A percentile compares a stretch with the other conserved stretches of the same genome.
Evolutionary conservation across 2,888 invertebrate genomes (phyloP).

Genomic region (Agonopterix alstromeriana): DNA sequence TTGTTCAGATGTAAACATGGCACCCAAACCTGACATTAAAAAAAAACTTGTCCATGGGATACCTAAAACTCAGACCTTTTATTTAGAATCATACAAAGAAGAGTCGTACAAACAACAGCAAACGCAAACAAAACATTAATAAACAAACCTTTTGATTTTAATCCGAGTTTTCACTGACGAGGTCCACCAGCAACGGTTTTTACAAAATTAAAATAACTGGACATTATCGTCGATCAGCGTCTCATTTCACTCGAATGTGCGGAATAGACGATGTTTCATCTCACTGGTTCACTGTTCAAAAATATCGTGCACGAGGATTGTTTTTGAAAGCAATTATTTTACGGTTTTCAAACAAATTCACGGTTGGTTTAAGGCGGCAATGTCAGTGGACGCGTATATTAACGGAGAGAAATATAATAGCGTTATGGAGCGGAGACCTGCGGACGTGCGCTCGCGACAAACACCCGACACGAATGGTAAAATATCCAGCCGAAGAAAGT

Average conservation of each 20-base stretch:
- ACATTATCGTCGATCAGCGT: constrained; percentile 49
- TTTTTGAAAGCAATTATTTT: constrained; percentile 26
- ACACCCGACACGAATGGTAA: constrained; percentile 54
- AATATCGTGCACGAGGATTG: constrained; percentile 30
- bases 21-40: too few species aligned
- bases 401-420: constrained; percentile 21
- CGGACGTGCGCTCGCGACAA: constrained; percentile 52
- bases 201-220: constrained; percentile 44
- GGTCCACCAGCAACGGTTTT: constrained; percentile 22
- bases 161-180: constrained; percentile 17
- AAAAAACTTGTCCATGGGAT: too few species aligned
- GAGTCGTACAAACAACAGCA: background rate
- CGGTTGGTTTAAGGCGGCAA: constrained; percentile 43
- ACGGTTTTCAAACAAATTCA: constrained; percentile 43
- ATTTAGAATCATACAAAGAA: background rate
- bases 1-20: too few species aligned
- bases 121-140: background rate
- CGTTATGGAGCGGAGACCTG: constrained; percentile 11
- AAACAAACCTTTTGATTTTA: constrained; percentile 7
- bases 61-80: too few species aligned
- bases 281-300: constrained; percentile 35
- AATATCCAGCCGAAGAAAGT: constrained; percentile 64
- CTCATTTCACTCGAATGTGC: constrained; percentile 44
- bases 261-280: constrained; percentile 18
- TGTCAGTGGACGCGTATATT: constrained; percentile 22